Base-by-base conservation (phyloP, 2,797 vertebrate genomes). In the Steatocranus sp. region DNA sequence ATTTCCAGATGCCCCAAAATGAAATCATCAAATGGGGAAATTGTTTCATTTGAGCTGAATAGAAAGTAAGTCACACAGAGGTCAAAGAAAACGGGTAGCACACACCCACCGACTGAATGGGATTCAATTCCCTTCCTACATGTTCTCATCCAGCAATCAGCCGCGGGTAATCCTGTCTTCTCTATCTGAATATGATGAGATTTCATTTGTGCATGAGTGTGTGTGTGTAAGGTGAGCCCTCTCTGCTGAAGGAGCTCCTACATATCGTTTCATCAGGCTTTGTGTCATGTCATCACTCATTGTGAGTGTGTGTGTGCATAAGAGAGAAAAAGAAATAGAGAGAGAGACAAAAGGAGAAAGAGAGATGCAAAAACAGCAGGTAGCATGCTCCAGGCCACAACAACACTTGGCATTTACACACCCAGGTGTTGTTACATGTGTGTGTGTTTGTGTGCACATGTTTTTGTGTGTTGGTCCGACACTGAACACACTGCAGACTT, bases 141-240 rank as follows among this genome's bases (percentile, higher is more conserved):
- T 92, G 88, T 93, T 92, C 89, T 93, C 87, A 92, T 91, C 92
- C 83, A 88, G 94, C 93, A 95, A 93, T 95, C 94, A 94, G 91
- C 86, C 83, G 25, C 73, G 23, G 90, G 94, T 95, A 95, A 95
- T 95, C 94, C 92, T 88, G 90, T 91, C 90, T 88, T 87, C 90
- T 90, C 85, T 83, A 88, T 94, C 89, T 92, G 89, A 95, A 94
- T 94, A 91, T 95, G 94, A 94, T 93, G 93, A 94, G 94, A 94
- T 95, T 94, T 91, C 80, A 86, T 89, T 83, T 90, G 80, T 83
- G 84, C 82, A 80, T 32, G 78, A 49, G 51, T 79, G 58, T 80
- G 78, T 78, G 81, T 77, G 58, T 75, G 83, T 79, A 61, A 80
- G 82, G 80, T 89, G 83, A 88, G 87, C 78, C 82, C 70, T 85